Evolutionary conservation across 1,140 invertebrate species (phyloP).

Genomic region (Stenopsyche tienmushanensis): DNA sequence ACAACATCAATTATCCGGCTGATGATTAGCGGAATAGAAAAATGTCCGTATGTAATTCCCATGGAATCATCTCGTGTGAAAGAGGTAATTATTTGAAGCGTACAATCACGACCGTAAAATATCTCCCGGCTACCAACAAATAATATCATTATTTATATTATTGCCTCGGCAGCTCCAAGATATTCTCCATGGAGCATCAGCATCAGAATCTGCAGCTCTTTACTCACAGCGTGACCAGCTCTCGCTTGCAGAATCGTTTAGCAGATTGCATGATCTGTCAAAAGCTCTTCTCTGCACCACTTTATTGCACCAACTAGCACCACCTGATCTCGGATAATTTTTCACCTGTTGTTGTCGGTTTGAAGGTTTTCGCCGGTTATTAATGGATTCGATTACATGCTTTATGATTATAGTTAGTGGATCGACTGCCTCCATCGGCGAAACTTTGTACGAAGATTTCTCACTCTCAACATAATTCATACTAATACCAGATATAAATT

Average conservation of each 20-base stretch:
- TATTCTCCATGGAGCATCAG: neutral
- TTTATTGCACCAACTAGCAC: constrained; percentile 16
- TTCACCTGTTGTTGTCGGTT: constrained; percentile 14
- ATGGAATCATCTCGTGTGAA: neutral
- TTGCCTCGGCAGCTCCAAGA: neutral
- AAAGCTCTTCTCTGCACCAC: neutral
- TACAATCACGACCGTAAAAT: constrained; percentile 19
- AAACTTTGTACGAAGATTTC: too few relatives aligned
- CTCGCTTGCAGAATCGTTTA: neutral
- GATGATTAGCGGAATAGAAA: too few relatives aligned
- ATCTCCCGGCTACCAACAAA: constrained; percentile 8
- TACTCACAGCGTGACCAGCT: too few relatives aligned
- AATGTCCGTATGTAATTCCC: neutral
- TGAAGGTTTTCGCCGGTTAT: constrained; percentile 15
- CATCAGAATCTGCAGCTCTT: neutral
- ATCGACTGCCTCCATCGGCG: neutral
- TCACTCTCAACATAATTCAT: too few relatives aligned
- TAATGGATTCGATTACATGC: constrained; percentile 25
- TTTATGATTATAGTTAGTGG: constrained; percentile 9
- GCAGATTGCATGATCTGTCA: constrained; percentile 20
- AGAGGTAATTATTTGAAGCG: constrained; percentile 10
- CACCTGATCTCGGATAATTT: constrained; percentile 13
- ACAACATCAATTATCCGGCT: too few relatives aligned
- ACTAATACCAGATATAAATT: too few relatives aligned
- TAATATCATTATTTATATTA: constrained; percentile 17